Percentiles rank a stretch among this genome's conserved stretches.
Conservation (phyloP, 2,797 vertebrate species). For the Gymnoscopelus braueri region DNA sequence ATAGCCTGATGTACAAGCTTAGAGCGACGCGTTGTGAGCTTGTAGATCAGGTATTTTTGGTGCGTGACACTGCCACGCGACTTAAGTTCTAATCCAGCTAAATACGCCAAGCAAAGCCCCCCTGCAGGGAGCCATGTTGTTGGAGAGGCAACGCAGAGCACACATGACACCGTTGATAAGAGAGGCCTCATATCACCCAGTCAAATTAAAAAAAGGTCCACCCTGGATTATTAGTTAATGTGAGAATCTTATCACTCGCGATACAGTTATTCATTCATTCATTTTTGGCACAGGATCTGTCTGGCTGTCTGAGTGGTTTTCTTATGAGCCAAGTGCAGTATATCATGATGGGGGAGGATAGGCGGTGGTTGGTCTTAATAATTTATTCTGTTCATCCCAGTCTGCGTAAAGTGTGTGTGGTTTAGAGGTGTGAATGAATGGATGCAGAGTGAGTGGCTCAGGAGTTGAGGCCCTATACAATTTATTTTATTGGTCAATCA, state of each 20-base stretch:
- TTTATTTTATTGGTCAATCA: too few relatives aligned
- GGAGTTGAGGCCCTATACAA: background rate
- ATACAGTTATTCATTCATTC: constrained; percentile 43
- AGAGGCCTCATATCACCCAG: constrained; percentile 47
- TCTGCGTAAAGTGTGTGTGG: constrained; percentile 52
- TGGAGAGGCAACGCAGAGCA: constrained; percentile 62
- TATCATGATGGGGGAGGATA: constrained; percentile 46
- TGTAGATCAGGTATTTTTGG: too few relatives aligned
- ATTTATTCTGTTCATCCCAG: constrained; percentile 58
- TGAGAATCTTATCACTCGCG: constrained; percentile 50
- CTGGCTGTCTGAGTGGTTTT: constrained; percentile 47
- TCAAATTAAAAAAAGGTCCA: constrained; percentile 68
- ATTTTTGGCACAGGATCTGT: constrained; percentile 35
- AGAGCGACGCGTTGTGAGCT: too few relatives aligned
- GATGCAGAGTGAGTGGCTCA: background rate
- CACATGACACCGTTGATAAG: constrained; percentile 76
- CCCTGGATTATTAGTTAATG: constrained; percentile 62
- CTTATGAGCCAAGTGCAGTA: constrained; percentile 33
- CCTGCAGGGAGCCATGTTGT: constrained; percentile 69
- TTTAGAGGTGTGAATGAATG: constrained; percentile 64
- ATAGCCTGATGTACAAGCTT: too few relatives aligned
- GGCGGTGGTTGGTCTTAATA: constrained; percentile 49
- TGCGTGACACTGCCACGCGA: too few relatives aligned
- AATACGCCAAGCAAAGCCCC: constrained; percentile 3
- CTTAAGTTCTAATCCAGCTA: too few relatives aligned